Evolutionary conservation across 2,888 invertebrate genomes (phyloP), one percentile per base, ranked within the genome.

Genomic region (Megamerina dolium): DNA sequence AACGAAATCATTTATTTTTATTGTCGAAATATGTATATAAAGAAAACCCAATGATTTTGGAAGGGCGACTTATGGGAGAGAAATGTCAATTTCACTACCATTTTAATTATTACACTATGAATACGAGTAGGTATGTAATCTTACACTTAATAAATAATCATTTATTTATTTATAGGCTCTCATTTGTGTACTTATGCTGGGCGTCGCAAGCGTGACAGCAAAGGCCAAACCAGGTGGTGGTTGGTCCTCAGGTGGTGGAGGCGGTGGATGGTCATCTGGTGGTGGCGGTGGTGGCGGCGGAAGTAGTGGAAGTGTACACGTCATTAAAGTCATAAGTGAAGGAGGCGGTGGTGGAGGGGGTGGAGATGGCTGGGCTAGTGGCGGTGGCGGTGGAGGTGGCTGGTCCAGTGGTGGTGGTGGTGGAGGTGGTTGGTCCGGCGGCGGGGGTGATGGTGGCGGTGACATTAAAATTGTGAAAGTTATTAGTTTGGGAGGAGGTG

Each of bases 181-280:
- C 52, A 59, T 68, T 41, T 67, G 66, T 58, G 56, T 67, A 43
- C 49, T 68, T 42, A 50, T 67, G 30, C 58, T 67, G 45, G 66
- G 68, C 43, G 65, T 55, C 18, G 66, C 64, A 48, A 61, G 66
- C 32, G 67, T 67, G 2, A 51, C 61, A 32, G 64, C 61, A 39
- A 67, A 66, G 39, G 66, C 66, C 3, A 68, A 61, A 34, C 68
- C 66, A 5, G 57, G 53, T 21, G 56, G 57, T 5, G 56, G 56
- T 4, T 59, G 42, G 47, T 50, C 47, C 2, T 52, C 52, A 5
- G 48, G 53, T 10, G 55, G 55, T 19, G 48, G 50, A 19, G 55
- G 51, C 2, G 52, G 54, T 1, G 62, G 60, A n/a, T n/a, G 42
- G 47, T 50, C 47, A 4, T 52, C 52, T 5, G 48, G 53, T 10